Evolutionary conservation across 2,797 vertebrate species (phyloP).

Genomic region (Myoxocephalus aenaeus): DNA sequence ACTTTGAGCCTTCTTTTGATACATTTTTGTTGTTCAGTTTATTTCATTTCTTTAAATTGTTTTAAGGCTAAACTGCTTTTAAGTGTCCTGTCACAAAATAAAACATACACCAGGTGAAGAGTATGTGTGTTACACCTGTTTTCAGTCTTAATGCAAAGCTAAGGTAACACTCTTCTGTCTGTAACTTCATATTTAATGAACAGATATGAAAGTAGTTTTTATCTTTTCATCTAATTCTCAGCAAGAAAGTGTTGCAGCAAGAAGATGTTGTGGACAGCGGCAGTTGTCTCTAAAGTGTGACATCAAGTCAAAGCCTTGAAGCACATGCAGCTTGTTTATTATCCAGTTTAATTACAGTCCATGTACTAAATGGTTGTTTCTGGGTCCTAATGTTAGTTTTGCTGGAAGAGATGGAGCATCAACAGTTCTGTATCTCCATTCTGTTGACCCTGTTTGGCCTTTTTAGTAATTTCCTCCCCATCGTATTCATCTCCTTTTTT

Average conservation of each 20-base stretch:
- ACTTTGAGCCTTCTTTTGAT: not conserved
- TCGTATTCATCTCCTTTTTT: constrained; percentile 18
- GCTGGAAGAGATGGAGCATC: constrained; percentile 20
- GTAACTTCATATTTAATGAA: not conserved
- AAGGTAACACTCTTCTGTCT: not conserved
- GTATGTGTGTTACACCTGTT: not conserved
- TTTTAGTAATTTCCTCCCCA: constrained; percentile 22
- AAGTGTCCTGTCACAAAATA: not conserved
- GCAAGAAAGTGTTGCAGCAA: not conserved
- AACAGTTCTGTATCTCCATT: constrained; percentile 34
- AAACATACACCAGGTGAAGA: not conserved
- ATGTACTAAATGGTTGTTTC: constrained; percentile 53
- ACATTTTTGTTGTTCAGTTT: not conserved
- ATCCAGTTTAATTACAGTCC: constrained; percentile 49
- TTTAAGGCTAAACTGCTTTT: not conserved
- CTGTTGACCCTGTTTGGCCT: not conserved
- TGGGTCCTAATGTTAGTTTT: constrained; percentile 43
- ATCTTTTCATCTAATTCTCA: not conserved
- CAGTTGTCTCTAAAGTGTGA: constrained; percentile 39
- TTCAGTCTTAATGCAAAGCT: not conserved
- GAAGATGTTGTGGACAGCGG: constrained; percentile 31
- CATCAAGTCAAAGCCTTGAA: constrained; percentile 28
- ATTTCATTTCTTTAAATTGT: not conserved
- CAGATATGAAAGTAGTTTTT: not conserved
- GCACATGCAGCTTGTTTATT: constrained; percentile 47